Percentiles rank a stretch among this genome's conserved stretches.
Conservation (phyloP, 2,113 vertebrate genomes). For the Daubentonia madagascariensis region DNA sequence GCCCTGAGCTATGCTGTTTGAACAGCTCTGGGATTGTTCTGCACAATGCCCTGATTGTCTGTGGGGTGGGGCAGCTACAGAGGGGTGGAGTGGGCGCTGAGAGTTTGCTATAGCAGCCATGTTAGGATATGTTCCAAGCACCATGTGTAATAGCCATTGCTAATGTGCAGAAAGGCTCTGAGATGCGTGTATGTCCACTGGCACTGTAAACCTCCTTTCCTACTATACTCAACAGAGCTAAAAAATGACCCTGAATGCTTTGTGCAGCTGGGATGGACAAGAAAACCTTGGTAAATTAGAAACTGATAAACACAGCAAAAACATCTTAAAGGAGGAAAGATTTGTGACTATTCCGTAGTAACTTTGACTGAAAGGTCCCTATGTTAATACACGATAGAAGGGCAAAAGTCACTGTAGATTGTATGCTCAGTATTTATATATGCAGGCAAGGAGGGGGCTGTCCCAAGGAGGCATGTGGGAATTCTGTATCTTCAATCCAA, state of each 20-base stretch:
- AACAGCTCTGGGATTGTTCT: slow-evolving; percentile 50
- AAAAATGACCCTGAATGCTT: neutral
- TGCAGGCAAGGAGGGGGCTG: neutral
- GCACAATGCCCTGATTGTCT: slow-evolving; percentile 52
- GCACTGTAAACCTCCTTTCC: neutral
- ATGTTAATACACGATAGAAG: neutral
- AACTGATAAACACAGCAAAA: neutral
- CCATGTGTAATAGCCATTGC: neutral
- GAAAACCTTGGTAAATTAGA: neutral
- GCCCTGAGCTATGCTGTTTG: slow-evolving; percentile 29
- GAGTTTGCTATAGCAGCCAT: neutral
- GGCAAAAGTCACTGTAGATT: neutral
- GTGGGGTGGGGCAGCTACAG: neutral
- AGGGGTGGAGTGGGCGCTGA: neutral
- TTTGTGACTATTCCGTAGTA: neutral
- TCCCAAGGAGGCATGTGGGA: neutral
- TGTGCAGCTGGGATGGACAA: neutral
- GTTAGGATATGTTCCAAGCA: neutral
- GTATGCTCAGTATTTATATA: neutral
- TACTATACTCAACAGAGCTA: neutral
- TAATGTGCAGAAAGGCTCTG: neutral
- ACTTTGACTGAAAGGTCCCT: neutral
- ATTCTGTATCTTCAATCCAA: neutral
- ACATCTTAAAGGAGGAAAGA: neutral
- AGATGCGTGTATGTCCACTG: neutral